Conservation (phyloP, 2,797 vertebrate genomes). For the Scyliorhinus canicula region DNA sequence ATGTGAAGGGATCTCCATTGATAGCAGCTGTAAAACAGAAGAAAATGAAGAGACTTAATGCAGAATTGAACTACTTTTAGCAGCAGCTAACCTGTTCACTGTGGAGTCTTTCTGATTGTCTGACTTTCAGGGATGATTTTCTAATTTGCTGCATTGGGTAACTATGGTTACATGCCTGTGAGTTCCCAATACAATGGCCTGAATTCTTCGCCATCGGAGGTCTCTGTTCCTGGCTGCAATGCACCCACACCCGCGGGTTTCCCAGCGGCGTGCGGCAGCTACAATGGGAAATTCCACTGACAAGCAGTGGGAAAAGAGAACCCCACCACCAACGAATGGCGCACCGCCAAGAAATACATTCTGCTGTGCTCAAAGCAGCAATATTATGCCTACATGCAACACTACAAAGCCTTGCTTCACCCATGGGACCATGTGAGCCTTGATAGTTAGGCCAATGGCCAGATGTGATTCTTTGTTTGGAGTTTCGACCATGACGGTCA, state of each 20-base stretch:
- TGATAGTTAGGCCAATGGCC: not conserved
- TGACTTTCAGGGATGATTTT: not conserved
- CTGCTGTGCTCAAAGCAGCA: not conserved
- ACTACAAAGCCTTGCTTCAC: not conserved
- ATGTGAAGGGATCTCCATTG: slow-evolving; percentile 59
- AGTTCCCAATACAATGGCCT: not conserved
- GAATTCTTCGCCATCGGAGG: too few species aligned
- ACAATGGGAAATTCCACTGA: too few species aligned
- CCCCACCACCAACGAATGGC: too few species aligned
- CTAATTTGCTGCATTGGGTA: not conserved
- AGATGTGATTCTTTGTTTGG: not conserved
- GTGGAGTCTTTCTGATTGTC: not conserved
- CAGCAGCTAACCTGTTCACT: not conserved
- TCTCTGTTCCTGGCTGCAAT: too few species aligned
- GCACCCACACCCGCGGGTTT: too few species aligned
- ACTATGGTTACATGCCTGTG: not conserved
- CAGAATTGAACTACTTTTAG: not conserved
- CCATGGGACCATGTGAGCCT: not conserved
- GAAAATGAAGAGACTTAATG: not conserved
- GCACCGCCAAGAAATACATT: too few species aligned
- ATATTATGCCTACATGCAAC: not conserved
- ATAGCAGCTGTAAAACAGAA: slow-evolving; percentile 47
- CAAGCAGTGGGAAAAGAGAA: too few species aligned
- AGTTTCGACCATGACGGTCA: not conserved
- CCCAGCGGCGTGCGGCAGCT: too few species aligned